These are phyloP conservation scores for Pelodytes ibericus DNA, from an alignment of 2,797 vertebrate genomes.

Conservation along the genomic window DNA sequence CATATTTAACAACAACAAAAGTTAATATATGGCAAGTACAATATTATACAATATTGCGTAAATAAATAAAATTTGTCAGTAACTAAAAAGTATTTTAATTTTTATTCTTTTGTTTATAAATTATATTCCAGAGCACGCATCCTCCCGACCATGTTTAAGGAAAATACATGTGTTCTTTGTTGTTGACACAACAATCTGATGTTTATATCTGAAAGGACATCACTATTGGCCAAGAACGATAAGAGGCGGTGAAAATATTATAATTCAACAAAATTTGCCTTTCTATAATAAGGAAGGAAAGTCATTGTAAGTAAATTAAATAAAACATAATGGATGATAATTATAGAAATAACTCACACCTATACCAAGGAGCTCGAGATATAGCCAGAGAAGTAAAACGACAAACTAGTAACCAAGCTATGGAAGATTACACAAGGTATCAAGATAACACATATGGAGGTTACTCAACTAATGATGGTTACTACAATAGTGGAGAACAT, in stretches of 20 bases:
- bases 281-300: not conserved
- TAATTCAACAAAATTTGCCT: not conserved
- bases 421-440: slow-evolving; percentile 71
- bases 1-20: too few species aligned
- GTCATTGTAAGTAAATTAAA: not conserved
- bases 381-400: slow-evolving; percentile 58
- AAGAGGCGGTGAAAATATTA: not conserved
- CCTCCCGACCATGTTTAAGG: slow-evolving; percentile 7
- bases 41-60: too few species aligned
- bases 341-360: slow-evolving; percentile 77
- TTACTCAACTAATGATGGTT: slow-evolving; percentile 71
- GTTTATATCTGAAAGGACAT: not conserved
- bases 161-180: not conserved
- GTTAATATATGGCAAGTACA: too few species aligned
- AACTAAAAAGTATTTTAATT: too few species aligned
- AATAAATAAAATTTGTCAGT: too few species aligned
- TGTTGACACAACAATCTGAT: slow-evolving; percentile 7
- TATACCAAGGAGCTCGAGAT: slow-evolving; percentile 71
- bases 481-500: slow-evolving; percentile 80
- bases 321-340: slow-evolving; percentile 83
- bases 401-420: slow-evolving; percentile 64
- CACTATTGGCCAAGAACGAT: not conserved
- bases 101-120: slow-evolving; percentile 20
- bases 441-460: slow-evolving; percentile 78
- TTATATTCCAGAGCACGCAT: slow-evolving; percentile 8